These are phyloP conservation scores for Ammodytes dubius DNA, from an alignment of 2,113 vertebrate species.

Conservation along the genomic window DNA sequence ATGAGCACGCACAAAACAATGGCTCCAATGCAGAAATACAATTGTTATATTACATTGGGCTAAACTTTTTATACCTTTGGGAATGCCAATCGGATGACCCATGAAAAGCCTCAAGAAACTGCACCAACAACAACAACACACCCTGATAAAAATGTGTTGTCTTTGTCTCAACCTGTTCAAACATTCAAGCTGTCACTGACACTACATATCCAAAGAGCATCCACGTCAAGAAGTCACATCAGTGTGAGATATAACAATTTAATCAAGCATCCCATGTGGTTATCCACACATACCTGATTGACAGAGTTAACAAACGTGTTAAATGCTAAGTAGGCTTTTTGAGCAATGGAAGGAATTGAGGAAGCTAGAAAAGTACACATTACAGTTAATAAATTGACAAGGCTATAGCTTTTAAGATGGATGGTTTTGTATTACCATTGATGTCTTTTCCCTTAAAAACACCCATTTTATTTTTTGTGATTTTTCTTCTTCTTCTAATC, in stretches of 20 bases:
- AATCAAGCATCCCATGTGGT: neutral
- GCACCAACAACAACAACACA: neutral
- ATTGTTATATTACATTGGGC: neutral
- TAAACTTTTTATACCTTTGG: neutral
- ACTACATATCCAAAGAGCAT: neutral
- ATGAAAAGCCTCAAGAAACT: neutral
- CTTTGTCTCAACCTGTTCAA: conserved; percentile 3
- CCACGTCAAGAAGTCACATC: neutral
- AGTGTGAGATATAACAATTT: neutral
- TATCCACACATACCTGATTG: neutral
- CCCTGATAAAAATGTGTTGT: neutral
- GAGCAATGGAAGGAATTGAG: neutral
- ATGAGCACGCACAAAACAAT: neutral
- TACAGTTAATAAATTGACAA: neutral
- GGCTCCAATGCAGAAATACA: neutral
- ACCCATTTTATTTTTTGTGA: too few species aligned
- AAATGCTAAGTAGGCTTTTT: neutral
- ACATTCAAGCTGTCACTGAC: neutral
- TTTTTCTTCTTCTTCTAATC: too few species aligned
- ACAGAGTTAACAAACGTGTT: neutral
- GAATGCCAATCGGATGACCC: neutral
- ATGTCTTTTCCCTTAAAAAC: neutral
- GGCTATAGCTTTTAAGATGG: neutral
- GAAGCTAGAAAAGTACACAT: neutral
- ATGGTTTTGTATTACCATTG: neutral